Percentiles rank a stretch among this genome's conserved stretches.
These are phyloP conservation scores for Emydocephalus ijimae DNA, from an alignment of 2,113 vertebrate species.

Conservation along the genomic window DNA sequence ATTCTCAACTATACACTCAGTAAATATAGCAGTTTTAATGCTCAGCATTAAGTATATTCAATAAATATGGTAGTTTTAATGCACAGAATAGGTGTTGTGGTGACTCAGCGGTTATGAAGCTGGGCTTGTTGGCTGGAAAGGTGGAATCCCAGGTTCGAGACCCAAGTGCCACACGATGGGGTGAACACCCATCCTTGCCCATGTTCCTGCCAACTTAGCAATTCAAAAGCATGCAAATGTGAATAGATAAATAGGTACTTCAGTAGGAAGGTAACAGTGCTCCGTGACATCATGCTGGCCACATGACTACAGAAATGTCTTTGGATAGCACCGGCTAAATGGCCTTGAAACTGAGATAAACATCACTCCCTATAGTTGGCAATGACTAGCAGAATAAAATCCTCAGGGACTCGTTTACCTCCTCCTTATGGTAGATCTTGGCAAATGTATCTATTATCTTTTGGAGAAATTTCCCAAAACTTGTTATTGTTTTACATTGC, in stretches of 20 bases:
- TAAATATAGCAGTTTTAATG: constrained; percentile 45
- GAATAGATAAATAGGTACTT: not conserved
- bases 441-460: constrained; percentile 50
- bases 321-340: not conserved
- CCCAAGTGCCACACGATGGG: not conserved
- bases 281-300: not conserved
- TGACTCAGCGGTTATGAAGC: not conserved
- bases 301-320: not conserved
- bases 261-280: not conserved
- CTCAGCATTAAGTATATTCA: constrained; percentile 15
- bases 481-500: not conserved
- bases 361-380: not conserved
- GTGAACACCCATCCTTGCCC: not conserved
- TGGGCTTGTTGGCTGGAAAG: not conserved
- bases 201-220: not conserved
- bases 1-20: constrained; percentile 58
- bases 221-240: not conserved
- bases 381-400: not conserved
- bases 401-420: not conserved
- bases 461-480: constrained; percentile 11
- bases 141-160: not conserved
- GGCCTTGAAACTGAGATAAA: not conserved
- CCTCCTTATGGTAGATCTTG: constrained; percentile 44
- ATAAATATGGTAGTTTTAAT: constrained; percentile 5
- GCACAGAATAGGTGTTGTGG: constrained; percentile 14